Evolutionary conservation across 1,140 invertebrate species (phyloP).

Genomic region (Manduca sexta): DNA sequence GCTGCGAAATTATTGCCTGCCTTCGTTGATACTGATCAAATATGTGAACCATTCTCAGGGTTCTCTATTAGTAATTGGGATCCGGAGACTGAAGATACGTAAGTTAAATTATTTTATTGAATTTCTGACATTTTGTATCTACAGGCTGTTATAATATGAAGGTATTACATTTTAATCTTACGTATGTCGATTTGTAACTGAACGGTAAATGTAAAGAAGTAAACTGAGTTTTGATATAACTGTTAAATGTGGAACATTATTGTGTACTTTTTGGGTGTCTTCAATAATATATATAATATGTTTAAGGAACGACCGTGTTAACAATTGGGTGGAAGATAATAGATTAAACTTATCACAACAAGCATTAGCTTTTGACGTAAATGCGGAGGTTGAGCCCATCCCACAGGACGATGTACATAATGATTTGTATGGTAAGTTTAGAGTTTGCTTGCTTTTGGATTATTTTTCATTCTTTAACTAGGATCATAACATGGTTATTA

Average conservation of each 20-base stretch:
- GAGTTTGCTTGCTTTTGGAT: too few species aligned
- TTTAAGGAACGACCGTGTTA: constrained; percentile 36
- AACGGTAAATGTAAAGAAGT: too few species aligned
- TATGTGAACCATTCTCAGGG: constrained; percentile 66
- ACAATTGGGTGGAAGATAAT: constrained; percentile 64
- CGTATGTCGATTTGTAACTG: too few species aligned
- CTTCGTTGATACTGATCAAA: constrained; percentile 44
- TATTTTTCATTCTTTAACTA: too few species aligned
- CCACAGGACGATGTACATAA: constrained; percentile 60
- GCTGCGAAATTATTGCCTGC: constrained; percentile 37
- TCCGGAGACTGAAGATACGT: constrained; percentile 69
- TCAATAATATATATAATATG: constrained; percentile 1
- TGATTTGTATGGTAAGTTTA: constrained; percentile 52
- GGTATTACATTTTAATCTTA: too few species aligned
- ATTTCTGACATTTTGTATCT: too few species aligned
- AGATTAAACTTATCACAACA: constrained; percentile 67
- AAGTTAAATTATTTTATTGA: too few species aligned
- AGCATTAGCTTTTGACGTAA: constrained; percentile 65
- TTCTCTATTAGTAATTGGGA: constrained; percentile 73
- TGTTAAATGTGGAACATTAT: neutral
- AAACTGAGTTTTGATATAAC: neutral
- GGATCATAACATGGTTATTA: too few species aligned
- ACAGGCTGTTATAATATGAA: too few species aligned
- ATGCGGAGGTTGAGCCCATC: constrained; percentile 70
- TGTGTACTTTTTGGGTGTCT: neutral